Conservation (phyloP, 1,140 invertebrate species). For the Gryon sp. region DNA sequence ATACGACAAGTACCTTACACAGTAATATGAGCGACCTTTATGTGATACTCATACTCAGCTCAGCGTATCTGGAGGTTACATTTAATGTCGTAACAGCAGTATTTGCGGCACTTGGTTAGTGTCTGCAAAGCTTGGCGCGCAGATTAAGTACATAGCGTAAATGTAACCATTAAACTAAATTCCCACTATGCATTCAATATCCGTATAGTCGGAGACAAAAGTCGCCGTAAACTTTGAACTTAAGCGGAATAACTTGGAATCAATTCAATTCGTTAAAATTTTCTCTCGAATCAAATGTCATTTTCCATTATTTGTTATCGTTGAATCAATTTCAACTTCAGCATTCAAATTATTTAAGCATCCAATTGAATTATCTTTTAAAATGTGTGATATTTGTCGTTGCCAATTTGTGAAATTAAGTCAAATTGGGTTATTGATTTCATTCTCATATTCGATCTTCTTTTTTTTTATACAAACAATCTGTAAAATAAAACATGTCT, state of each 20-base stretch:
- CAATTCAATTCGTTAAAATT: conserved; percentile 13
- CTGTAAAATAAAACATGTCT: too few relatives aligned
- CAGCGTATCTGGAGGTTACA: conserved; percentile 38
- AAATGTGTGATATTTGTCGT: too few relatives aligned
- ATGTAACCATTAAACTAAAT: conserved; percentile 49
- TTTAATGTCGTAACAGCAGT: conserved; percentile 41
- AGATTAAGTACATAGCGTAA: conserved; percentile 46
- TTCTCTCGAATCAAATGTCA: background rate
- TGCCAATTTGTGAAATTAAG: too few relatives aligned
- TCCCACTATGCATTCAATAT: conserved; percentile 36
- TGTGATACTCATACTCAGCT: conserved; percentile 2
- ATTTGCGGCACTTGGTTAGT: conserved; percentile 31
- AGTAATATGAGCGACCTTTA: conserved; percentile 27
- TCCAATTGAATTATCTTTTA: too few relatives aligned
- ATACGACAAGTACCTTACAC: conserved; percentile 13
- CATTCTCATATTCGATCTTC: too few relatives aligned
- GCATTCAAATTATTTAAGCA: background rate
- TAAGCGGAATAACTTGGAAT: conserved; percentile 24
- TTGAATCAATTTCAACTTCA: conserved; percentile 1
- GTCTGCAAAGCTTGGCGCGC: conserved; percentile 37
- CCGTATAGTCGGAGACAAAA: conserved; percentile 24
- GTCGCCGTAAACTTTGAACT: conserved; percentile 20
- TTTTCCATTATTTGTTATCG: background rate
- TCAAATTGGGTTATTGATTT: too few relatives aligned
- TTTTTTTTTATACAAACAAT: too few relatives aligned